Base-by-base conservation (phyloP, 2,888 invertebrate species). In the Strigamia transsilvanica region DNA sequence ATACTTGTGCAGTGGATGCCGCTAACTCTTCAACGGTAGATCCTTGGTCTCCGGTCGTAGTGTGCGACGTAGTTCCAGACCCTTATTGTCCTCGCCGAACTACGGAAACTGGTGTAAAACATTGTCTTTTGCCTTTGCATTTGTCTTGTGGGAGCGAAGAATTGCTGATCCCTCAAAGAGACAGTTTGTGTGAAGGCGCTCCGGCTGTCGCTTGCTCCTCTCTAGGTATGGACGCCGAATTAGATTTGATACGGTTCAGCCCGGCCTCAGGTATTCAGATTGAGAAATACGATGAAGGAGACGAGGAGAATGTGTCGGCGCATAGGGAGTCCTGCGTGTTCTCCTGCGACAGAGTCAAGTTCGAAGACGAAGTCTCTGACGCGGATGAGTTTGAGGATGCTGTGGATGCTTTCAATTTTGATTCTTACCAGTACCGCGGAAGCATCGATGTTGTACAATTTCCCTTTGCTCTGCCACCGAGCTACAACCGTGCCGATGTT, bases 241-340 rank as follows among this genome's bases (percentile, higher is more conserved):
- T 82, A 15, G 82, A 82, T 23, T 42, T 82, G 41, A 82, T 82
- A 18, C 42, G 78, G 1, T 82, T 82, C 18, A 78, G 82, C 27
- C 82, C 82, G 2, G 13, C 77, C 10, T 56, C 56, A n/a, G 82
- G 27, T 4, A 41, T 41, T 10, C 23, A 41, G 3, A 27, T 27
- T 15, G 23, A 23, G 9, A 18, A 15, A 6, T 46, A 42, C 2
- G 42, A 82, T 10, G 56, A 82, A 5, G 73, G 21, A 32, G 73
- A 79, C 1, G 41, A 79, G 0, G 23, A 38, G 13, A n/a, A 13
- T n/a, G 18, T n/a, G 9, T 13, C 80, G 6, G 32, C n/a, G 7
- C 21, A 2, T 1, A 32, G 46, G 13, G n/a, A 73, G 12, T 13
- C 46, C 10, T 80, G 80, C 10, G n/a, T 80, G n/a, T 80, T 80